phyloP scores from a whole-genome alignment of 2,888 invertebrate genomes.

The Rhamphomyia laevipes region DNA sequence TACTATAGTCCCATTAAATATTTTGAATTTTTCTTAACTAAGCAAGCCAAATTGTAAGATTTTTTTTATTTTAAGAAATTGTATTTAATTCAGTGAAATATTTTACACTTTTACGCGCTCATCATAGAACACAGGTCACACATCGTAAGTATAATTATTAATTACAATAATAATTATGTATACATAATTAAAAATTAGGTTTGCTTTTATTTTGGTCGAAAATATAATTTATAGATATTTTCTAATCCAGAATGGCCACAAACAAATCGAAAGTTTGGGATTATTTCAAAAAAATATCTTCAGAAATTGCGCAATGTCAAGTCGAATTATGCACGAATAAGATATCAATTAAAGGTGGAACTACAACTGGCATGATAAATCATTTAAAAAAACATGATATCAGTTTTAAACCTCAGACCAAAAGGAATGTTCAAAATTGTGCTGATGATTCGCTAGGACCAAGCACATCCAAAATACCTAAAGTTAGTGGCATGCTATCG shows the following conservation, averaged over 20 bases:
- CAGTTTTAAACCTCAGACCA: neutral
- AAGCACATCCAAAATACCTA: too few species aligned
- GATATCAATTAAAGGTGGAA: neutral
- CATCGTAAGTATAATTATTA: too few species aligned
- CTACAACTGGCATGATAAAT: slow-evolving; percentile 3
- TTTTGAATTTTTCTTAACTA: neutral
- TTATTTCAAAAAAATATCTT: slow-evolving; percentile 1
- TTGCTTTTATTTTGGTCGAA: too few species aligned
- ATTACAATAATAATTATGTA: too few species aligned
- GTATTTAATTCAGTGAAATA: too few species aligned
- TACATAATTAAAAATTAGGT: too few species aligned
- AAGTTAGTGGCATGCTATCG: too few species aligned
- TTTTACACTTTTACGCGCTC: too few species aligned
- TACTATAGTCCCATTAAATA: neutral
- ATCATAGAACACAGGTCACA: too few species aligned
- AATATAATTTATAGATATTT: too few species aligned
- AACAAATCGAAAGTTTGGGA: slow-evolving; percentile 3
- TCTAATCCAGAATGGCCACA: neutral
- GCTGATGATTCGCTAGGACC: too few species aligned
- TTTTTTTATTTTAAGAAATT: neutral
- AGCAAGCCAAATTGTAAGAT: neutral
- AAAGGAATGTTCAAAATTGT: neutral
- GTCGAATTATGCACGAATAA: neutral
- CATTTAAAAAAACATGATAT: neutral
- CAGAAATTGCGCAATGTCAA: neutral